phyloP scores from a whole-genome alignment of 2,113 vertebrate genomes.

The Rattus norvegicus region DNA sequence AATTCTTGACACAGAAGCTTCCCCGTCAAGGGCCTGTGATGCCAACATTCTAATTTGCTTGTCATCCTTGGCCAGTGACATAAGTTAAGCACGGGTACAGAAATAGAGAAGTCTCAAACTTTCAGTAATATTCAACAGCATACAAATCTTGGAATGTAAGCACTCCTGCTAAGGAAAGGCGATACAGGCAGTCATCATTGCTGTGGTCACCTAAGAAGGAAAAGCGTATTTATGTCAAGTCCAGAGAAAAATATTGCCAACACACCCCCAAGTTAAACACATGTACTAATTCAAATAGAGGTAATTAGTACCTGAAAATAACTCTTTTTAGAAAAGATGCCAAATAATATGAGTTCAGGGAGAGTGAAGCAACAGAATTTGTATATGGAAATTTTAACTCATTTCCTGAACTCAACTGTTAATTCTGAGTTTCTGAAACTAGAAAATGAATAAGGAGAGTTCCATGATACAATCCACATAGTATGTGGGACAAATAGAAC shows the following conservation, averaged over 20 bases:
- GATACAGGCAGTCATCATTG: neutral
- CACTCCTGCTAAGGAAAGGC: neutral
- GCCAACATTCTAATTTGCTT: slow-evolving; percentile 73
- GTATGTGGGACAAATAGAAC: neutral
- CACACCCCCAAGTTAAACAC: neutral
- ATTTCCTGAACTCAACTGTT: neutral
- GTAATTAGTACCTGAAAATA: neutral
- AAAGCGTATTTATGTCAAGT: neutral
- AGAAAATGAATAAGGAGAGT: neutral
- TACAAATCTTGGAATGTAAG: neutral
- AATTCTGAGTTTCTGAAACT: neutral
- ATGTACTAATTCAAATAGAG: neutral
- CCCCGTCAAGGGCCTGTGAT: slow-evolving; percentile 56
- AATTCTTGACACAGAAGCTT: slow-evolving; percentile 75
- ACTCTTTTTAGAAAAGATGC: neutral
- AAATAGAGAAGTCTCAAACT: slow-evolving; percentile 32
- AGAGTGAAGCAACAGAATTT: slow-evolving; percentile 12
- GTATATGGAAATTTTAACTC: neutral
- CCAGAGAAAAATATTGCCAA: neutral
- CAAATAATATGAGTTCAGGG: neutral
- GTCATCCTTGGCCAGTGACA: slow-evolving; percentile 73
- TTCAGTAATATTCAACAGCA: neutral
- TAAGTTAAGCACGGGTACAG: slow-evolving; percentile 52
- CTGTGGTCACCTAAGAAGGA: neutral
- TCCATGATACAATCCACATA: neutral